Base-by-base conservation (phyloP, 2,113 vertebrate genomes). In the Myocastor coypus region DNA sequence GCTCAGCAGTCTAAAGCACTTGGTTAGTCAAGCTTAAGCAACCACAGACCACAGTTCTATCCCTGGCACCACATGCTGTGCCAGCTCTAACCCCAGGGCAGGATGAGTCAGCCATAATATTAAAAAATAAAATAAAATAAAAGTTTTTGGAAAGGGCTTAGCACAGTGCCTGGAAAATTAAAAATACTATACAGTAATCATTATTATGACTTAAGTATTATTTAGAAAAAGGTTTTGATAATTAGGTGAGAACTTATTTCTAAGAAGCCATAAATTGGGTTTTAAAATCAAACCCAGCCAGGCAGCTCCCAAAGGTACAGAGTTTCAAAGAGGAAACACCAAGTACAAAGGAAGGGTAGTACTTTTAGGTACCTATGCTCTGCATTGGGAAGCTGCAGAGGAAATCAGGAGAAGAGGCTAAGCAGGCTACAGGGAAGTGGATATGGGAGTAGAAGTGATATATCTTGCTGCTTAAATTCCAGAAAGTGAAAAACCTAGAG, bases 401-500 rank as follows among this genome's bases (percentile, higher is more conserved):
- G 40, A n/a, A 83, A 14, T 30, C 7, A n/a, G 26, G 30, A n/a
- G 34, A 20, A 50, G 40, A 22, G 37, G 61, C 61, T 81, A 57
- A 55, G 83, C 69, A 88, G n/a, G 42, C 34, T 52, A 57, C 24
- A 37, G 28, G 42, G 42, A 90, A 14, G n/a, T 2, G 7, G 7
- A 13, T 14, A 59, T 17, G 26, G n/a, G 13, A 7, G 16, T 52
- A 55, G 42, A 55, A 10, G 68, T 64, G 57, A 30, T 7, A 1
- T 34, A n/a, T 69, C 77, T 91, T 94, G 63, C 59, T 90, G n/a
- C 52, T 32, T 93, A 78, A 93, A 89, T 84, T 83, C 42, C 64
- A 84, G 30, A 91, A 94, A 92, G 52, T 63, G 42, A 93, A 83
- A 95, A 95, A 87, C 59, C 34, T 32, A 83, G 40, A 94, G 71